phyloP scores from a whole-genome alignment of 2,888 invertebrate species.

The Trachelus stipa region DNA sequence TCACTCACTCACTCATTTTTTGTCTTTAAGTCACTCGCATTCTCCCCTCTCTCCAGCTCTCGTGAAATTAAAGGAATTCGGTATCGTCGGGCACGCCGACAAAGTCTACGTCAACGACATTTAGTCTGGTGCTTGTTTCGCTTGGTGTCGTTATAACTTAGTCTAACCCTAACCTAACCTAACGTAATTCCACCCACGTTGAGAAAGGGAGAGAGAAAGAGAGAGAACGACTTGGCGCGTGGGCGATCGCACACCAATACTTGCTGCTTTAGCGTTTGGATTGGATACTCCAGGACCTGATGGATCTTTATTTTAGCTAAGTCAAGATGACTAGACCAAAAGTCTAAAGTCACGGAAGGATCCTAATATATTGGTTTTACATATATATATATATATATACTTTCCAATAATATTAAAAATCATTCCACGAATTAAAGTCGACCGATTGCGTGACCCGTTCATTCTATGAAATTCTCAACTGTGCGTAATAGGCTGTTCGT shows the following conservation, averaged over 20 bases:
- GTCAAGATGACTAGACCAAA: no score
- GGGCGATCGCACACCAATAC: conserved; percentile 20
- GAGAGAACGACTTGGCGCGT: background rate
- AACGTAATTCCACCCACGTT: no score
- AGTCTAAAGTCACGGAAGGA: no score
- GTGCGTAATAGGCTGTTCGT: conserved; percentile 44
- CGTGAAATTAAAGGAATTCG: no score
- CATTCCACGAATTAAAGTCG: conserved; percentile 58
- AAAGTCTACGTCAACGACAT: no score
- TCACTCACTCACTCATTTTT: background rate
- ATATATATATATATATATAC: background rate
- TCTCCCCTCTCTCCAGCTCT: background rate
- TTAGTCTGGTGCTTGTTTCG: no score
- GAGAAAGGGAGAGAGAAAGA: background rate
- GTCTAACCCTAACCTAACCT: no score
- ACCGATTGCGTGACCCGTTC: conserved; percentile 57
- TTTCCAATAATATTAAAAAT: conserved; percentile 35
- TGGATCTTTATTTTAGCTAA: no score
- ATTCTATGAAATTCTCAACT: conserved; percentile 46
- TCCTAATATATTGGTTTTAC: background rate
- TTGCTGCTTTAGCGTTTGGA: conserved; percentile 5
- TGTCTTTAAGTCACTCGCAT: background rate
- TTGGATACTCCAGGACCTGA: background rate
- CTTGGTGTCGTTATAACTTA: no score
- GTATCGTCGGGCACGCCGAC: no score